phyloP scores from a whole-genome alignment of 1,140 invertebrate species.

The Magallana ariakensis region DNA sequence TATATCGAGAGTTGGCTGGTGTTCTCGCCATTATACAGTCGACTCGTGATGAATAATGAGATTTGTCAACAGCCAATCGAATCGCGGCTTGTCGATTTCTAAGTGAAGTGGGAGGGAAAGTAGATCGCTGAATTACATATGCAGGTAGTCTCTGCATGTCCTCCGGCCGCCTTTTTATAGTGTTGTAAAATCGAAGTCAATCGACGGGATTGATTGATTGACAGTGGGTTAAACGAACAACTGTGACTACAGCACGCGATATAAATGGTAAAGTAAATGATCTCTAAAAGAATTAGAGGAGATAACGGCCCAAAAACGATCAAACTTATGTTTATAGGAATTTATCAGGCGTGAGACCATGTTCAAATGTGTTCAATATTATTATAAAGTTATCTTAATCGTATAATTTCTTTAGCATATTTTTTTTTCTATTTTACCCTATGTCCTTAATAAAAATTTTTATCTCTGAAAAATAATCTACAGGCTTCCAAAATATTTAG shows the following conservation, averaged over 20 bases:
- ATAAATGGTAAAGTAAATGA: constrained; percentile 35
- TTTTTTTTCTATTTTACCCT: constrained; percentile 33
- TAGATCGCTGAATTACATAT: constrained; percentile 45
- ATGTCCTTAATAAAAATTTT: background rate
- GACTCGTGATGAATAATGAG: constrained; percentile 45
- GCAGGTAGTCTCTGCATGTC: constrained; percentile 54
- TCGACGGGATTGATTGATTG: constrained; percentile 57
- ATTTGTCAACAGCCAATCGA: constrained; percentile 55
- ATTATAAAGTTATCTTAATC: background rate
- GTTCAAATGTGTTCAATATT: background rate
- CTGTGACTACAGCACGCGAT: constrained; percentile 44
- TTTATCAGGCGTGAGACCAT: constrained; percentile 34
- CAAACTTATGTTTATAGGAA: background rate
- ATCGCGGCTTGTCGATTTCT: constrained; percentile 42
- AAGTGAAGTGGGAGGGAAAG: constrained; percentile 59
- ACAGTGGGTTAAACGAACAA: constrained; percentile 43
- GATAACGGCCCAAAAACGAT: constrained; percentile 39
- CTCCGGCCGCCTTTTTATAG: constrained; percentile 44
- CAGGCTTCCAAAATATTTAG: constrained; percentile 30
- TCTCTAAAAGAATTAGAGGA: constrained; percentile 46
- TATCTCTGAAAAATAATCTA: constrained; percentile 31
- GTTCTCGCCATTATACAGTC: constrained; percentile 54
- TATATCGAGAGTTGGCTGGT: constrained; percentile 42
- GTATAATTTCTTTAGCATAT: background rate
- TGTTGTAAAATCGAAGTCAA: constrained; percentile 52